Percentiles rank a stretch among this genome's conserved stretches.
phyloP scores from a whole-genome alignment of 2,888 invertebrate genomes.

The Clanis bilineata region DNA sequence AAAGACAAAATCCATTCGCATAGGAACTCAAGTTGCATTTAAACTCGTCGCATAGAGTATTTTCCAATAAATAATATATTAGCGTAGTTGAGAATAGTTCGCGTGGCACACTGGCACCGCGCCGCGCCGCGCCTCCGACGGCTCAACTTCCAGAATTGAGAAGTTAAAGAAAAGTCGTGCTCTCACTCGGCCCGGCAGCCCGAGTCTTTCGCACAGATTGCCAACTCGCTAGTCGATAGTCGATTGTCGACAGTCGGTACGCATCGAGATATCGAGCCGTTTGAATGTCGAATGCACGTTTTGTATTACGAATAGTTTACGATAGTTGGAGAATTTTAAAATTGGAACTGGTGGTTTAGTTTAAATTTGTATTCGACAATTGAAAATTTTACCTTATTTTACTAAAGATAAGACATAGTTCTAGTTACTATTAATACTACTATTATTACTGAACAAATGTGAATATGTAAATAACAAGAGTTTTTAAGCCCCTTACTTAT shows the following conservation, averaged over 20 bases:
- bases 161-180: constrained; percentile 43
- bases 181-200: neutral
- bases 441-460: too few species aligned
- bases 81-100: constrained; percentile 44
- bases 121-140: constrained; percentile 3
- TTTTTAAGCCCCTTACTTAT: too few species aligned
- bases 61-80: constrained; percentile 56
- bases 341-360: neutral
- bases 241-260: neutral
- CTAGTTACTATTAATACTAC: too few species aligned
- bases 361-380: too few species aligned
- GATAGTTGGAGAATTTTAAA: neutral
- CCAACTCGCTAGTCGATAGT: neutral
- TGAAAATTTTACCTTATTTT: too few species aligned
- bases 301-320: neutral
- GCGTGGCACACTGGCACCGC: constrained; percentile 37
- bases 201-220: neutral
- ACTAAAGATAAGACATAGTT: too few species aligned
- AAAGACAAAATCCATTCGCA: constrained; percentile 22
- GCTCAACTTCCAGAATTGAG: constrained; percentile 49
- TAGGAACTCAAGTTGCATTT: constrained; percentile 17
- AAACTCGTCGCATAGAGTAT: constrained; percentile 33
- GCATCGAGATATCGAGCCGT: neutral
- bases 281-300: neutral
- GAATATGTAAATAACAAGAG: too few species aligned